Evolutionary conservation across 2,888 invertebrate species (phyloP).

Genomic region (Stenodera caucasica): DNA sequence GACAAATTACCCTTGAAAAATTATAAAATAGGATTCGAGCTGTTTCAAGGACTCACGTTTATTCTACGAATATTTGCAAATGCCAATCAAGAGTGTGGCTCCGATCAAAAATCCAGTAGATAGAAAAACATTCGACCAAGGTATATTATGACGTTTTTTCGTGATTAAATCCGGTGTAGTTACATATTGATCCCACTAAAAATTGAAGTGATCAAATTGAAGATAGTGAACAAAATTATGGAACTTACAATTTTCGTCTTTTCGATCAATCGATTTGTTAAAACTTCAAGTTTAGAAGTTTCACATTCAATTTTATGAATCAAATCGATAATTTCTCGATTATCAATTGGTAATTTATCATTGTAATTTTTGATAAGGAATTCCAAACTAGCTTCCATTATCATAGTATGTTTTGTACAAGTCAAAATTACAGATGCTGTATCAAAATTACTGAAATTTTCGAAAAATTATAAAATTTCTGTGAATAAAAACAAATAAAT

Average conservation of each 20-base stretch:
- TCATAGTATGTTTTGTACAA: constrained; percentile 61
- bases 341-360: constrained; percentile 31
- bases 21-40: too few species aligned
- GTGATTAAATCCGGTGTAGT: constrained; percentile 59
- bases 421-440: constrained; percentile 60
- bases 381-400: constrained; percentile 61
- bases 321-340: constrained; percentile 22
- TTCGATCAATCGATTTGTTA: constrained; percentile 22
- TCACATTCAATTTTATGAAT: constrained; percentile 24
- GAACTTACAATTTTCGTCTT: constrained; percentile 31
- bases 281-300: constrained; percentile 20
- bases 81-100: not conserved
- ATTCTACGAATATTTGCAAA: too few species aligned
- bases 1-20: too few species aligned
- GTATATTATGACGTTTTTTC: constrained; percentile 25
- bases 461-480: constrained; percentile 49
- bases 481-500: constrained; percentile 40
- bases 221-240: constrained; percentile 5
- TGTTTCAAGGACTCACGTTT: too few species aligned
- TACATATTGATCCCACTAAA: constrained; percentile 58
- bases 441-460: constrained; percentile 57
- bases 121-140: constrained; percentile 13
- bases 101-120: not conserved
- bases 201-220: constrained; percentile 20
- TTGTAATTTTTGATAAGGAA: constrained; percentile 58